A percentile compares a stretch with the other conserved stretches of the same genome.
phyloP scores from a whole-genome alignment of 2,113 vertebrate species.

The Hiodon tergisus region DNA sequence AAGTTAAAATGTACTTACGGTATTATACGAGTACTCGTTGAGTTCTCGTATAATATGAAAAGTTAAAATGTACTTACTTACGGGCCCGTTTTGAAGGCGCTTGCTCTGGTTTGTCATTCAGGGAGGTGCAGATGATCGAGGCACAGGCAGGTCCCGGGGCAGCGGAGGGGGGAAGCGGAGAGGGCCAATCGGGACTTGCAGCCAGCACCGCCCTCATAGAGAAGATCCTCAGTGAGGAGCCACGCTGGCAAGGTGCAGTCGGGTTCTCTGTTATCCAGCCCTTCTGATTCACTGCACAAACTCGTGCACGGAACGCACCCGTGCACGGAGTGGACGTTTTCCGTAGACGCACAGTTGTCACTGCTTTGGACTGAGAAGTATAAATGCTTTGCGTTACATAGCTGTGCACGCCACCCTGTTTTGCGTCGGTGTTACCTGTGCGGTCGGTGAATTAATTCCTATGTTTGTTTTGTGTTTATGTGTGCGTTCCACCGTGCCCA shows the following conservation, averaged over 20 bases:
- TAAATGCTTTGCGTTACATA: too few relatives aligned
- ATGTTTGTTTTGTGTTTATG: background rate
- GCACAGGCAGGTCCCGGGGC: slow-evolving; percentile 79
- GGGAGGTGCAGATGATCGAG: slow-evolving; percentile 93
- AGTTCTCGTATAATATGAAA: background rate
- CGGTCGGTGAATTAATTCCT: background rate
- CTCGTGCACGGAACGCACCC: background rate
- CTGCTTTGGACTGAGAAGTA: background rate
- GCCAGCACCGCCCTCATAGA: slow-evolving; percentile 96
- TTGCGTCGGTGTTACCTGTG: too few relatives aligned
- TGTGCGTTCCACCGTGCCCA: background rate
- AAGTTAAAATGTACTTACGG: background rate
- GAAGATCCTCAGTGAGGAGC: slow-evolving; percentile 89
- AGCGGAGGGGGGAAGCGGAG: slow-evolving; percentile 74
- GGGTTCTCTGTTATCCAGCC: background rate
- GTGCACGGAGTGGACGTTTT: background rate
- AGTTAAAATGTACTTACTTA: background rate
- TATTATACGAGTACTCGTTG: background rate
- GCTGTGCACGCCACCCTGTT: too few relatives aligned
- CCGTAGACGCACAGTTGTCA: background rate
- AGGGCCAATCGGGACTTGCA: slow-evolving; percentile 85
- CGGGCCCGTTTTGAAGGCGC: background rate
- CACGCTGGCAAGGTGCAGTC: slow-evolving; percentile 87
- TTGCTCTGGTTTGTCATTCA: slow-evolving; percentile 42
- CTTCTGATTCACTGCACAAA: background rate